Base-by-base conservation (phyloP, 2,888 invertebrate species). In the Muscina levida region DNA sequence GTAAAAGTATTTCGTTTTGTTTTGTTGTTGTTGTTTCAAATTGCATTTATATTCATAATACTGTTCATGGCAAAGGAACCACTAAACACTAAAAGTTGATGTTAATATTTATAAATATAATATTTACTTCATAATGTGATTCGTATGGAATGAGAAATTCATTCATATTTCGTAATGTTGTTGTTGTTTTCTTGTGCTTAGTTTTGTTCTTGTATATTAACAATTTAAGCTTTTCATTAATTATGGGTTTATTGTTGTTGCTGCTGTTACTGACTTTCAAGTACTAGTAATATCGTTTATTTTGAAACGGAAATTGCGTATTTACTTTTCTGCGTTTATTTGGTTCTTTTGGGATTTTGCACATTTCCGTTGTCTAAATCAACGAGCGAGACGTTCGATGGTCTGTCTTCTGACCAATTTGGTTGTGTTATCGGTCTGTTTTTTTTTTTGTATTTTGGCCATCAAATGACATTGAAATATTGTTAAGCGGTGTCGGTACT, bases 301-400 rank as follows among this genome's bases (percentile, higher is more conserved):
- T 13, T 17, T 13, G 53, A 56, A 59, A 66, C 77, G 77, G 77
- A 80, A 80, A 80, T 73, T 66, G 72, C 77, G n/a, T 70, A 71
- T 24, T 71, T n/a, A n/a, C n/a, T n/a, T n/a, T n/a, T n/a, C n/a
- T n/a, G 46, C n/a, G 13, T 51, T 44, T n/a, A n/a, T n/a, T n/a
- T n/a, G n/a, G n/a, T n/a, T n/a, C n/a, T n/a, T n/a, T 44, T 13
- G 22, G 39, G 70, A 51, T 67, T 80, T 71, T 77, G 59, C 67
- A 67, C 77, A 74, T 81, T 81, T 81, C 81, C 81, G 81, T 74
- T 81, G 77, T 74, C 68, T 57, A 80, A 80, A 76, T 51, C 44
- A 65, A n/a, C n/a, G n/a, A n/a, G n/a, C n/a, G n/a, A n/a, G n/a
- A n/a, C n/a, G n/a, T 11, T 31, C 6, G 0, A 15, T 53, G 15